These are phyloP conservation scores for Eufriesea mexicana DNA, from an alignment of 1,140 invertebrate genomes.

Conservation along the genomic window DNA sequence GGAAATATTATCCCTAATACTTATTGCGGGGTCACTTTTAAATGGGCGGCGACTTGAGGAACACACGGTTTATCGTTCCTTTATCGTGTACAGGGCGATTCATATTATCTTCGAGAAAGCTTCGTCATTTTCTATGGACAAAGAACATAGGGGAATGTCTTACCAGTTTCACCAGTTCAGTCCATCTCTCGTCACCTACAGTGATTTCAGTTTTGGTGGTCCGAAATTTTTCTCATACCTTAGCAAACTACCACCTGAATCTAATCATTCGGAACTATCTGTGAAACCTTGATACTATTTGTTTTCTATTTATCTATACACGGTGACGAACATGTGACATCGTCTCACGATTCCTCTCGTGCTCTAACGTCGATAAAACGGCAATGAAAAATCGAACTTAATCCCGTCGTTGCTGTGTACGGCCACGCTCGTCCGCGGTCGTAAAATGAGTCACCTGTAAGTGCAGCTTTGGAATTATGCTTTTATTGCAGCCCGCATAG, in stretches of 20 bases:
- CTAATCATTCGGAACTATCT: too few species aligned
- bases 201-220: too few species aligned
- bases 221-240: too few species aligned
- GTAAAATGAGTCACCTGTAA: slow-evolving; percentile 21
- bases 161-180: neutral
- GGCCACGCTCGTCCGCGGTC: too few species aligned
- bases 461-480: neutral
- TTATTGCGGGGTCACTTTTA: slow-evolving; percentile 22
- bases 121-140: too few species aligned
- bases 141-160: too few species aligned
- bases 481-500: neutral
- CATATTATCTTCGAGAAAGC: neutral
- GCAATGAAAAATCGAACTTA: neutral
- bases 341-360: neutral
- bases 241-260: too few species aligned
- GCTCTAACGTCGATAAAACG: neutral
- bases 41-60: neutral
- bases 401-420: neutral
- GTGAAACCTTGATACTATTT: too few species aligned
- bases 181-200: neutral
- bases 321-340: neutral
- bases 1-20: slow-evolving; percentile 30
- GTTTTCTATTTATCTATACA: neutral
- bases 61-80: neutral
- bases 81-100: neutral